Evolutionary conservation across 35 echinoderm and acorn worm genomes (phyloP).

Genomic region (Diadema setosum): DNA sequence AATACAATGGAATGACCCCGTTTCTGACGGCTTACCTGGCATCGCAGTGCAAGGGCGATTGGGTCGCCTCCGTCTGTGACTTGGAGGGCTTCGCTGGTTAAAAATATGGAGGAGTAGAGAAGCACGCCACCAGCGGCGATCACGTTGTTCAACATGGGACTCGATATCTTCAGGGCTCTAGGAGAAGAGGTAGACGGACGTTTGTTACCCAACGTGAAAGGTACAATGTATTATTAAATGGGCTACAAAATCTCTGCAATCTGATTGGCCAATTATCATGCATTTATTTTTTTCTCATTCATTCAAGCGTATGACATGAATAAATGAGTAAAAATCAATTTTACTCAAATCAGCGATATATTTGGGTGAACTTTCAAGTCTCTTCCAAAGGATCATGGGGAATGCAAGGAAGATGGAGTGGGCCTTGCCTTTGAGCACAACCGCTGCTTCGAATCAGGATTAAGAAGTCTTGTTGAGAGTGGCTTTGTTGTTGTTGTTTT

Average conservation of each 20-base stretch:
- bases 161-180: constrained; percentile 36
- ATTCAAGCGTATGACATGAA: too few species aligned
- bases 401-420: too few species aligned
- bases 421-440: too few species aligned
- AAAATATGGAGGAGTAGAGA: constrained; percentile 3
- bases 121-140: constrained; percentile 24
- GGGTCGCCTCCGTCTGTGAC: neutral
- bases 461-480: too few species aligned
- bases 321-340: neutral
- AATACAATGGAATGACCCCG: neutral
- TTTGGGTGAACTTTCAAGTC: neutral
- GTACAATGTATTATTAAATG: neutral
- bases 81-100: neutral
- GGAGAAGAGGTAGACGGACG: neutral
- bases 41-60: neutral
- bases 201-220: neutral
- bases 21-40: constrained; percentile 2
- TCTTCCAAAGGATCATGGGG: too few species aligned
- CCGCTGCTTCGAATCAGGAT: too few species aligned
- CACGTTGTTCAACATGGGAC: constrained; percentile 43
- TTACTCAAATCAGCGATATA: neutral
- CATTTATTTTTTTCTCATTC: neutral
- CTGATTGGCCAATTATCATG: too few species aligned
- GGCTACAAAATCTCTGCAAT: neutral
- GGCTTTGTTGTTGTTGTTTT: too few species aligned